Evolutionary conservation across 2,797 vertebrate genomes (phyloP).

Genomic region (Sylvia borin): DNA sequence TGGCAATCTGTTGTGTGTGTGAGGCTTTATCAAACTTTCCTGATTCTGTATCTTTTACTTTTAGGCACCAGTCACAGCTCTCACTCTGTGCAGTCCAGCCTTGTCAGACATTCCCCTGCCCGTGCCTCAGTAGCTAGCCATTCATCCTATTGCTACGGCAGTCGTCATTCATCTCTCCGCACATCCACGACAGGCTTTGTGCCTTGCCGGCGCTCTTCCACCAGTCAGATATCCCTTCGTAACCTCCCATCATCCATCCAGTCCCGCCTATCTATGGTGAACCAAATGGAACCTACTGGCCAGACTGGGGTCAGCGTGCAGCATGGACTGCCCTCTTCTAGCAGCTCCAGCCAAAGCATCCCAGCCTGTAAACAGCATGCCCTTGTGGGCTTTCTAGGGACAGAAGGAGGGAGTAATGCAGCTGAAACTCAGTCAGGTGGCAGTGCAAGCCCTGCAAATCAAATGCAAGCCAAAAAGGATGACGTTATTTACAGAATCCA

Average conservation of each 20-base stretch:
- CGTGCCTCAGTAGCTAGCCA: constrained; percentile 94
- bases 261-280: constrained; percentile 87
- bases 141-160: constrained; percentile 94
- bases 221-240: constrained; percentile 95
- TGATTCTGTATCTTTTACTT: constrained; percentile 30
- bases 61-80: constrained; percentile 94
- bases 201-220: constrained; percentile 94
- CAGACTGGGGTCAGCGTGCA: constrained; percentile 73
- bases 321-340: constrained; percentile 86
- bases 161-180: constrained; percentile 93
- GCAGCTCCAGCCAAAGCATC: constrained; percentile 96
- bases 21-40: not conserved
- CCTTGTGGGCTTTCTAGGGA: constrained; percentile 91
- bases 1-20: not conserved
- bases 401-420: constrained; percentile 80
- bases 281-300: constrained; percentile 81
- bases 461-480: constrained; percentile 88
- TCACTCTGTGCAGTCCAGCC: constrained; percentile 92
- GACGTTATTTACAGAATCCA: constrained; percentile 97
- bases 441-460: constrained; percentile 78
- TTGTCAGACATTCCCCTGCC: constrained; percentile 93
- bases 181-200: constrained; percentile 91
- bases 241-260: constrained; percentile 94
- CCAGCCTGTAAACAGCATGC: constrained; percentile 94
- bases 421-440: constrained; percentile 75